Evolutionary conservation across 1,140 invertebrate species (phyloP).

Genomic region (Drosophila arawakana): DNA sequence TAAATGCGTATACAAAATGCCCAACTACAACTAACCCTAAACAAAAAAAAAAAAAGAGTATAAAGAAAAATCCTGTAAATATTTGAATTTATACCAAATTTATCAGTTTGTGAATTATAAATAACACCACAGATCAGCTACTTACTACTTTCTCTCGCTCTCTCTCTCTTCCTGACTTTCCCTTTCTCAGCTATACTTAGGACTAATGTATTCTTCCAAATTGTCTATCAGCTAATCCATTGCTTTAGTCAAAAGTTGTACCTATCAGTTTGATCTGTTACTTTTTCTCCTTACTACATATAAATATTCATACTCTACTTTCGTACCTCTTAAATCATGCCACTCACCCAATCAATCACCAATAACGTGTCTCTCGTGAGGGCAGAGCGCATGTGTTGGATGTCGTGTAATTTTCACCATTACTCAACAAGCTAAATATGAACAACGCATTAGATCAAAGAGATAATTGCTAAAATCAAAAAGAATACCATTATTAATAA

Average conservation of each 20-base stretch:
- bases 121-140: slow-evolving; percentile 58
- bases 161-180: too few relatives aligned
- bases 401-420: slow-evolving; percentile 83
- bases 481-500: slow-evolving; percentile 26
- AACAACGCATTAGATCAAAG: slow-evolving; percentile 56
- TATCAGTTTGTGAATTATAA: slow-evolving; percentile 72
- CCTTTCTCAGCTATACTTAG: slow-evolving; percentile 19
- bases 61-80: slow-evolving; percentile 68
- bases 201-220: slow-evolving; percentile 71
- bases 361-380: slow-evolving; percentile 82
- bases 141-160: slow-evolving; percentile 15
- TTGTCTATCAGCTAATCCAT: slow-evolving; percentile 62
- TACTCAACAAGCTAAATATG: slow-evolving; percentile 52
- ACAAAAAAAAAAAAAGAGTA: slow-evolving; percentile 26
- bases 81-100: slow-evolving; percentile 67
- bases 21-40: slow-evolving; percentile 51
- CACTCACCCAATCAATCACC: slow-evolving; percentile 68
- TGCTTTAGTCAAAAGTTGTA: slow-evolving; percentile 57
- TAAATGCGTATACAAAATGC: slow-evolving; percentile 61
- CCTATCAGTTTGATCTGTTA: slow-evolving; percentile 34
- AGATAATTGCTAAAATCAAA: slow-evolving; percentile 46
- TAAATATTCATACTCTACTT: slow-evolving; percentile 32
- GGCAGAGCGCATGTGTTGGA: slow-evolving; percentile 85
- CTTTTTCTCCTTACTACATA: slow-evolving; percentile 13
- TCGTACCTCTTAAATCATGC: slow-evolving; percentile 46